Evolutionary conservation across 2,113 vertebrate genomes (phyloP).

Genomic region (Hippocampus barbouri): DNA sequence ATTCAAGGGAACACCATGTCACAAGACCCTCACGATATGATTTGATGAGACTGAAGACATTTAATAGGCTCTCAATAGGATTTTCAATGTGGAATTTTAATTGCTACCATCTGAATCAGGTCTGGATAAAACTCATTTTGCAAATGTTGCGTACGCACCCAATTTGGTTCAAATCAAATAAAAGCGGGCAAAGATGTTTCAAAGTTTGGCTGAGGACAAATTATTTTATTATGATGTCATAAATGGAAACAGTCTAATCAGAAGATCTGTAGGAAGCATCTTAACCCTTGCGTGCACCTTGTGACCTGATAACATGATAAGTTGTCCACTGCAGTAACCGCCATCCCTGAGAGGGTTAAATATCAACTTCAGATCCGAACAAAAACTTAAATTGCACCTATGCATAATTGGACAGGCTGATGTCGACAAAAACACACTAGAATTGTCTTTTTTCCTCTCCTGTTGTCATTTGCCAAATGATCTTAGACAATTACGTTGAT

Average conservation of each 20-base stretch:
- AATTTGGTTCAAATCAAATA: background rate
- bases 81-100: background rate
- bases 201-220: background rate
- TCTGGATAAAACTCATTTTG: background rate
- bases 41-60: background rate
- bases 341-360: no score
- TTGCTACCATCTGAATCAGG: background rate
- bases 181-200: background rate
- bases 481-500: slow-evolving; percentile 3
- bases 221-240: background rate
- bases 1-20: background rate
- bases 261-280: no score
- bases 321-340: no score
- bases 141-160: background rate
- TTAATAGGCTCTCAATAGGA: background rate
- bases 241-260: background rate
- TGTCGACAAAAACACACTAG: background rate
- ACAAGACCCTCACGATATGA: background rate
- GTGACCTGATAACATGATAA: no score
- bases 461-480: background rate
- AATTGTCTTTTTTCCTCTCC: background rate
- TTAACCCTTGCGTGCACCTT: no score
- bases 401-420: no score
- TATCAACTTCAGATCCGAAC: no score
- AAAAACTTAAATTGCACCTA: no score